Percentiles rank a stretch among this genome's conserved stretches.
Conservation (phyloP, 2,888 invertebrate genomes). For the Allophyes oxyacanthae region DNA sequence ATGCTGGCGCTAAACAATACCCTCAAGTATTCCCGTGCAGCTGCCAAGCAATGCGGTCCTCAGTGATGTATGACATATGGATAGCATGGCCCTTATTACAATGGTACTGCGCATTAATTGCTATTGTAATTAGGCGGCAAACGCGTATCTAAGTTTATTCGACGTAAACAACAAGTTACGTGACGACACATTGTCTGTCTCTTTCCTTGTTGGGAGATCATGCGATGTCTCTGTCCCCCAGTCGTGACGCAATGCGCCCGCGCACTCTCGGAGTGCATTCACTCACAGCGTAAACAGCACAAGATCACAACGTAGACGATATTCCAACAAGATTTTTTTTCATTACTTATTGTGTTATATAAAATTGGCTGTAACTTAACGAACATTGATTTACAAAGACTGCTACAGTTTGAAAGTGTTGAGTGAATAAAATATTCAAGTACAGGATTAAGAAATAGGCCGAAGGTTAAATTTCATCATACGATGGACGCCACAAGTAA, state of each 20-base stretch:
- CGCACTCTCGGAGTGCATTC: conserved; percentile 79
- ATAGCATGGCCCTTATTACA: conserved; percentile 47
- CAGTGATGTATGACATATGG: conserved; percentile 46
- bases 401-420: conserved; percentile 44
- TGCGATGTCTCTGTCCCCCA: conserved; percentile 63
- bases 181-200: conserved; percentile 63
- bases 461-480: conserved; percentile 83
- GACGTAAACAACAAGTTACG: conserved; percentile 67
- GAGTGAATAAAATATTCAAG: conserved; percentile 52
- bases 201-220: conserved; percentile 53
- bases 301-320: conserved; percentile 67
- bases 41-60: conserved; percentile 56
- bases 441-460: conserved; percentile 67
- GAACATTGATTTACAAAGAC: conserved; percentile 13
- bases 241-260: conserved; percentile 72
- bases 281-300: conserved; percentile 79
- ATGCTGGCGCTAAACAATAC: conserved; percentile 61
- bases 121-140: conserved; percentile 66
- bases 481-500: conserved; percentile 87
- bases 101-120: conserved; percentile 67
- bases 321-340: conserved; percentile 28
- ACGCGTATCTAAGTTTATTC: conserved; percentile 55
- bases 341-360: conserved; percentile 26
- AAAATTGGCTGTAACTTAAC: conserved; percentile 18
- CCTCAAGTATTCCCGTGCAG: conserved; percentile 50